phyloP scores from a whole-genome alignment of 2,113 vertebrate species.

The Poeciliopsis prolifica region DNA sequence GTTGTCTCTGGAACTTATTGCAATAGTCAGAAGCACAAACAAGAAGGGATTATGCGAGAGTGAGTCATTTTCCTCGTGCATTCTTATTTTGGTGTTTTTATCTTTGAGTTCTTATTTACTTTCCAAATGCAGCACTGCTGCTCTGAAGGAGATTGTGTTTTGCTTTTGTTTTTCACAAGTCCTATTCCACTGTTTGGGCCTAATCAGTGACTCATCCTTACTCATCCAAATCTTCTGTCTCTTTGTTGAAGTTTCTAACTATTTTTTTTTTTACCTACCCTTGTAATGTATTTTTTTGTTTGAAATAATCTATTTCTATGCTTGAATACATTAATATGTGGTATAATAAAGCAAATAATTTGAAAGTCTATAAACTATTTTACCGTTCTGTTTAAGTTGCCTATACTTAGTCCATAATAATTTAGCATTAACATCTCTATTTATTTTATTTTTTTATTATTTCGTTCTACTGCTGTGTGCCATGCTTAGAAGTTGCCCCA shows the following conservation, averaged over 20 bases:
- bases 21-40: constrained; percentile 33
- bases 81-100: constrained; percentile 32
- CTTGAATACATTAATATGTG: background rate
- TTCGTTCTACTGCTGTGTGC: too few relatives aligned
- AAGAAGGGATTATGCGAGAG: constrained; percentile 14
- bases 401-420: too few relatives aligned
- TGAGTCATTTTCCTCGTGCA: constrained; percentile 11
- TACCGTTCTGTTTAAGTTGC: too few relatives aligned
- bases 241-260: constrained; percentile 9
- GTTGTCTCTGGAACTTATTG: constrained; percentile 1
- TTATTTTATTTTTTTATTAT: too few relatives aligned
- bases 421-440: too few relatives aligned
- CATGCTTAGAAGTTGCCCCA: too few relatives aligned
- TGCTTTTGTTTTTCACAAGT: constrained; percentile 2
- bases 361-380: too few relatives aligned
- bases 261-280: background rate
- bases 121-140: constrained; percentile 26
- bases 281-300: background rate
- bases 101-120: constrained; percentile 37
- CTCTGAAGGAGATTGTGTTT: constrained; percentile 33
- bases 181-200: constrained; percentile 11
- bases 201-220: constrained; percentile 33
- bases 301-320: background rate
- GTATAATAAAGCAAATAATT: too few relatives aligned
- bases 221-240: constrained; percentile 9